Base-by-base conservation (phyloP, 2,797 vertebrate species). In the Chiroxiphia lanceolata region DNA sequence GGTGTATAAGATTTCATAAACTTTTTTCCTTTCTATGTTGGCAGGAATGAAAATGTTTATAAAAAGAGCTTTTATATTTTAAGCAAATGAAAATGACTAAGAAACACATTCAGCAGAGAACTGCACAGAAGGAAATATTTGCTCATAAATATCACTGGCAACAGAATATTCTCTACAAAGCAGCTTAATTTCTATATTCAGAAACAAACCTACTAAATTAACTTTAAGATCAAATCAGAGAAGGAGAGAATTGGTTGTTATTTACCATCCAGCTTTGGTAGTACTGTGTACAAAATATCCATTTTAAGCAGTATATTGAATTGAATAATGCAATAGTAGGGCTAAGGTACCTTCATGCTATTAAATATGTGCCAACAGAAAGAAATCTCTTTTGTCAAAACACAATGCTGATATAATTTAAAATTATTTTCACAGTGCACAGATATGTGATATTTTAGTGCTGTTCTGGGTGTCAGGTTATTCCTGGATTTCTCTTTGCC, bases 401-500 rank as follows among this genome's bases (percentile, higher is more conserved):
- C 45, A 91, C 33, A 92, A 81, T n/a, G 75, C 87, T 85, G 76
- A 76, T 84, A 40, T 56, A 83, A 84, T 70, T 87, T 64, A 15
- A 19, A 72, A 42, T 59, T 10, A 64, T 53, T 87, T 70, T 93
- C 53, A 64, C 34, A 82, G 33, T 59, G 56, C 36, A 61, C 21
- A 95, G 38, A 80, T 42, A 47, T 44, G 77, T 78, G 95, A 84
- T 94, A 87, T 95, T 96, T 80, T 44, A 78, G 51, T 64, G 53
- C 61, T 95, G 59, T 92, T 94, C 63, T 38, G 19, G 51, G 93
- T 93, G 57, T 50, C 71, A 90, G 76, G 69, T 93, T 93, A 92
- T 94, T 96, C 27, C 74, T 57, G 72, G 71, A 50, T 60, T 76
- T 79, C 53, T 76, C 80, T 81, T 96, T 95, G 69, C 92, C 94